These are phyloP conservation scores for Epizoanthus fatuus DNA, from an alignment of 92 coral and sea anemone species.

Conservation along the genomic window DNA sequence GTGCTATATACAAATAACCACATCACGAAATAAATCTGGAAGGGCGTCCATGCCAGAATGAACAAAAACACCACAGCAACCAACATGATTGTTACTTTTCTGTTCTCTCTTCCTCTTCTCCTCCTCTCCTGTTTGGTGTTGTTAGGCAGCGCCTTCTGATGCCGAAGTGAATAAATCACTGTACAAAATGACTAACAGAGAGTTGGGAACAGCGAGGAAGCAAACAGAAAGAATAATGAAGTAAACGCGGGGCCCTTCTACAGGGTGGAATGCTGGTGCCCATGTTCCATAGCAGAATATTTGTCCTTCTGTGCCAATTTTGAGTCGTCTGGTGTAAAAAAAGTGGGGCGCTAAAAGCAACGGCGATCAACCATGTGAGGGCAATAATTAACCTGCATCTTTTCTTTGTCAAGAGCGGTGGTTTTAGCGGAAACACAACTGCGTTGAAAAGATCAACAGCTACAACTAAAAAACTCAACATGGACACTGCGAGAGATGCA, in stretches of 20 bases:
- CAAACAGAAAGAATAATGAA: slow-evolving; percentile 25
- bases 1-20: slow-evolving; percentile 14
- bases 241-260: slow-evolving; percentile 15
- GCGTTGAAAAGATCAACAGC: slow-evolving; percentile 30
- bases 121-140: slow-evolving; percentile 15
- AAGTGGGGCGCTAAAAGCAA: slow-evolving; percentile 13
- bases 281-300: slow-evolving; percentile 12
- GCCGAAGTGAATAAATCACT: slow-evolving; percentile 6
- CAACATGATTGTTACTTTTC: slow-evolving; percentile 14
- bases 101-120: slow-evolving; percentile 26
- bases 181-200: slow-evolving; percentile 4
- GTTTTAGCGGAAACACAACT: not conserved
- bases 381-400: slow-evolving; percentile 4
- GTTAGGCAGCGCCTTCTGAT: slow-evolving; percentile 20
- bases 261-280: slow-evolving; percentile 17
- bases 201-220: slow-evolving; percentile 22
- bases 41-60: slow-evolving; percentile 32
- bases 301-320: not conserved
- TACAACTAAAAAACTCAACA: slow-evolving; percentile 9
- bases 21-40: slow-evolving; percentile 31
- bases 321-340: slow-evolving; percentile 16
- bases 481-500: slow-evolving; percentile 17
- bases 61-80: slow-evolving; percentile 26
- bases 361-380: slow-evolving; percentile 21
- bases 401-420: slow-evolving; percentile 6